These are phyloP conservation scores for Drusus annulatus DNA, from an alignment of 1,140 invertebrate genomes.

Conservation along the genomic window DNA sequence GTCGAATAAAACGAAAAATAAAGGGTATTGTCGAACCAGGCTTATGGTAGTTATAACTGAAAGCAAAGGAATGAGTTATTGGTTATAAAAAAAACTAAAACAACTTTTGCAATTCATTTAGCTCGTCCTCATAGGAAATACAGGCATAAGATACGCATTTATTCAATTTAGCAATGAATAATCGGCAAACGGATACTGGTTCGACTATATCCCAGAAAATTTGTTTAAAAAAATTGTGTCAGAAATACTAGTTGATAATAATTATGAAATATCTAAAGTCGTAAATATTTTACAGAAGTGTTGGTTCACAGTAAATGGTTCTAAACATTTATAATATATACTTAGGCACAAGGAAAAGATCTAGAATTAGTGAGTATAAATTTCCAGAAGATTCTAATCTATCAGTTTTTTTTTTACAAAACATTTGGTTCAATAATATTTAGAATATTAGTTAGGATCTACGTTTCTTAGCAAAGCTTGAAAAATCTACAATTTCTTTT, in stretches of 20 bases:
- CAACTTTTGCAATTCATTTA: too few relatives aligned
- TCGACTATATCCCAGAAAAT: not conserved
- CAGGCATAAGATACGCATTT: not conserved
- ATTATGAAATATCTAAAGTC: not conserved
- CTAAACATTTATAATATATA: slow-evolving; percentile 19
- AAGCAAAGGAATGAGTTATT: too few relatives aligned
- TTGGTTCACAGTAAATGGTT: slow-evolving; percentile 30
- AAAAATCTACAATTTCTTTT: slow-evolving; percentile 6
- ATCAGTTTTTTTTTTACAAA: slow-evolving; percentile 36
- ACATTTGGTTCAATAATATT: slow-evolving; percentile 31
- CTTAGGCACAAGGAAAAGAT: slow-evolving; percentile 35
- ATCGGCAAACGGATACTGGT: not conserved
- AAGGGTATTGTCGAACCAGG: too few relatives aligned
- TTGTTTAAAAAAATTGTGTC: not conserved
- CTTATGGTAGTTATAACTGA: too few relatives aligned
- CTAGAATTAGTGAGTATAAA: slow-evolving; percentile 15
- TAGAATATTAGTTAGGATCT: slow-evolving; percentile 26
- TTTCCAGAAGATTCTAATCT: slow-evolving; percentile 16
- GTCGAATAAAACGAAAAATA: too few relatives aligned
- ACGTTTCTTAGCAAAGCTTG: slow-evolving; percentile 11
- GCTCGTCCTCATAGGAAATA: not conserved
- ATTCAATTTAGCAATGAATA: not conserved
- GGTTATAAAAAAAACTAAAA: not conserved
- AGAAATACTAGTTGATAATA: not conserved
- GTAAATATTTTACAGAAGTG: slow-evolving; percentile 33